Evolutionary conservation across 2,888 invertebrate genomes (phyloP).

Genomic region (Morinoia aosen): DNA sequence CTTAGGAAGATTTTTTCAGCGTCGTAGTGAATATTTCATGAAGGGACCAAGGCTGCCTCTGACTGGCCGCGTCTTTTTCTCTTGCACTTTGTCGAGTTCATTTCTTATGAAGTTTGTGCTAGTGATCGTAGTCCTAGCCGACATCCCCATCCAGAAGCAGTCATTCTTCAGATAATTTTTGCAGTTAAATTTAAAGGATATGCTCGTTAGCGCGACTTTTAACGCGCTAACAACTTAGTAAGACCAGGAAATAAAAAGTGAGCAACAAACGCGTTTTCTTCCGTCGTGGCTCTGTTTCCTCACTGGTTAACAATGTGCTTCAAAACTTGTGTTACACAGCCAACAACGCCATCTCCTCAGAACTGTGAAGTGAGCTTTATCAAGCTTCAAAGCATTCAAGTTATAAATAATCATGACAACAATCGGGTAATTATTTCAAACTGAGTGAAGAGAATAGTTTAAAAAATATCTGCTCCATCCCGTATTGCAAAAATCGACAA

Average conservation of each 20-base stretch:
- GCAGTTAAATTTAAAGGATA: conserved; percentile 26
- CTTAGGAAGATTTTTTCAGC: neutral
- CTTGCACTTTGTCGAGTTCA: neutral
- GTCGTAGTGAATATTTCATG: neutral
- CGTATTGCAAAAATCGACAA: neutral
- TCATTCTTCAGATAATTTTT: conserved; percentile 41
- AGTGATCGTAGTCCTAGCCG: neutral
- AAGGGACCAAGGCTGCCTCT: neutral
- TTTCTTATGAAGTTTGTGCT: neutral
- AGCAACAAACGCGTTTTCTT: conserved; percentile 6
- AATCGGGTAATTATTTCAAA: too few relatives aligned
- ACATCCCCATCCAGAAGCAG: neutral
- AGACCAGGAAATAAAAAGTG: conserved; percentile 13
- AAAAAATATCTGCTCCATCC: too few relatives aligned
- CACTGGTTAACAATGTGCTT: neutral
- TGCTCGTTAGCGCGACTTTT: conserved; percentile 35
- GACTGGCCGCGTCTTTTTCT: neutral
- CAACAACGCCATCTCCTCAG: neutral
- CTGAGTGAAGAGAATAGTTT: too few relatives aligned
- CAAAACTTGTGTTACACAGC: neutral
- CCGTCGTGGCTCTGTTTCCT: neutral
- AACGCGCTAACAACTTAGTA: conserved; percentile 16
- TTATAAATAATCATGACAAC: neutral
- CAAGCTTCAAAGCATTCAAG: neutral
- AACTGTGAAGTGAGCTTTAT: neutral